These are phyloP conservation scores for Hypsibius dujardini DNA, from an alignment of 1,140 invertebrate genomes.

Conservation along the genomic window DNA sequence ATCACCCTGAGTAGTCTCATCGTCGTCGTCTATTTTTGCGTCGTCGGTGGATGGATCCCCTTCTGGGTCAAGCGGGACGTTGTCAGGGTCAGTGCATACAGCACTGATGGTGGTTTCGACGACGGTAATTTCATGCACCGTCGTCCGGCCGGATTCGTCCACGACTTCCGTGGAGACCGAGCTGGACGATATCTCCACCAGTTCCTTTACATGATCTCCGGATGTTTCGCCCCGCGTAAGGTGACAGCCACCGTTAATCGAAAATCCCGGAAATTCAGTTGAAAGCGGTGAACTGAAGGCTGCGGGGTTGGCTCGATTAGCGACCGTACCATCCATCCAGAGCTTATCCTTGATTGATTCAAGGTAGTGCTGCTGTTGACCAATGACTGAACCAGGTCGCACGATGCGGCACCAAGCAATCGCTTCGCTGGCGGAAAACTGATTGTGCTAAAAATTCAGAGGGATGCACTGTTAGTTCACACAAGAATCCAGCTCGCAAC, in stretches of 20 bases:
- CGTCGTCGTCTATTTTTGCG: not conserved
- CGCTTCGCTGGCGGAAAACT: constrained; percentile 71
- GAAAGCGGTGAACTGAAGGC: not conserved
- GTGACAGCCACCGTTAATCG: no score
- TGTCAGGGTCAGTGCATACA: no score
- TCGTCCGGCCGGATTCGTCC: not conserved
- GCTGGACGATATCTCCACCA: not conserved
- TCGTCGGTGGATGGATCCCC: no score
- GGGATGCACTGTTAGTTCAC: not conserved
- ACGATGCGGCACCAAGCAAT: constrained; percentile 94
- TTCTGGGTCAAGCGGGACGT: no score
- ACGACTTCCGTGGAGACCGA: not conserved
- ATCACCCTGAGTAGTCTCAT: constrained; percentile 3
- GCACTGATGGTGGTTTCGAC: not conserved
- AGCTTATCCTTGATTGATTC: constrained; percentile 33
- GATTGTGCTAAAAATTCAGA: constrained; percentile 25
- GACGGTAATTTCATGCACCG: not conserved
- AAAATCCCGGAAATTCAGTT: not conserved
- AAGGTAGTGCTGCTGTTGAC: constrained; percentile 86
- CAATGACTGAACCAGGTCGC: constrained; percentile 94
- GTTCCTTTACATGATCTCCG: no score
- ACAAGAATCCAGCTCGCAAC: no score
- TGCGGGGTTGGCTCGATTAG: not conserved
- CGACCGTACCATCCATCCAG: not conserved
- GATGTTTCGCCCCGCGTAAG: no score